Percentiles rank a stretch among this genome's conserved stretches.
phyloP scores from a whole-genome alignment of 2,113 vertebrate genomes.

The Tachysurus vachellii region DNA sequence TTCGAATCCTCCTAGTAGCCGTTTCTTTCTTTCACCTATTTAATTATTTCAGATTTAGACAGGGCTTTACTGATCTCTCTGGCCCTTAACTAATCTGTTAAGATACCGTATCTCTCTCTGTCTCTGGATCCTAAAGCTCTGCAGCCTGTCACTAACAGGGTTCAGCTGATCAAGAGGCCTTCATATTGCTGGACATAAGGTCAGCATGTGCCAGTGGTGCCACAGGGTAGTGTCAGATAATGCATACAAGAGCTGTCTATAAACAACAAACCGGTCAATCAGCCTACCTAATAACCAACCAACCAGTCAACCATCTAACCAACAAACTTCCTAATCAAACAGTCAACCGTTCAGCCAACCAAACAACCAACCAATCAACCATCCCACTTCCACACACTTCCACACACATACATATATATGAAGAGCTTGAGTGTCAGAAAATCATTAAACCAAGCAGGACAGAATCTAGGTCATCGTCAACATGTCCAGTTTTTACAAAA shows the following conservation, averaged over 20 bases:
- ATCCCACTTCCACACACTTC: background rate
- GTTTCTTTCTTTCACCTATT: background rate
- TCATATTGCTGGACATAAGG: background rate
- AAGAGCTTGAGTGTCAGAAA: background rate
- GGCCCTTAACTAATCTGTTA: background rate
- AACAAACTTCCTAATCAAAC: too few relatives aligned
- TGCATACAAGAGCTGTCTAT: background rate
- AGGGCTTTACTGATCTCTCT: background rate
- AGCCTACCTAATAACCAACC: background rate
- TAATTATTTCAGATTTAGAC: background rate
- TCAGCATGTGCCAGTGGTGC: background rate
- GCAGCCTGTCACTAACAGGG: background rate
- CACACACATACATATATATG: background rate
- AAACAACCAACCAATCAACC: too few relatives aligned
- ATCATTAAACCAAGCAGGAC: background rate
- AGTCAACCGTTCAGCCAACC: too few relatives aligned
- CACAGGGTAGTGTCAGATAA: background rate
- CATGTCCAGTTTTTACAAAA: background rate
- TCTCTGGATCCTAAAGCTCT: slow-evolving; percentile 3
- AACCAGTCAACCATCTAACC: too few relatives aligned
- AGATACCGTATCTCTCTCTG: background rate
- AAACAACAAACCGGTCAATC: background rate
- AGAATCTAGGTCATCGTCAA: background rate
- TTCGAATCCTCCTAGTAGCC: background rate
- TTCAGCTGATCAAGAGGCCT: background rate